These are phyloP conservation scores for Lasaia peninsularis DNA, from an alignment of 1,140 invertebrate species.

Conservation along the genomic window DNA sequence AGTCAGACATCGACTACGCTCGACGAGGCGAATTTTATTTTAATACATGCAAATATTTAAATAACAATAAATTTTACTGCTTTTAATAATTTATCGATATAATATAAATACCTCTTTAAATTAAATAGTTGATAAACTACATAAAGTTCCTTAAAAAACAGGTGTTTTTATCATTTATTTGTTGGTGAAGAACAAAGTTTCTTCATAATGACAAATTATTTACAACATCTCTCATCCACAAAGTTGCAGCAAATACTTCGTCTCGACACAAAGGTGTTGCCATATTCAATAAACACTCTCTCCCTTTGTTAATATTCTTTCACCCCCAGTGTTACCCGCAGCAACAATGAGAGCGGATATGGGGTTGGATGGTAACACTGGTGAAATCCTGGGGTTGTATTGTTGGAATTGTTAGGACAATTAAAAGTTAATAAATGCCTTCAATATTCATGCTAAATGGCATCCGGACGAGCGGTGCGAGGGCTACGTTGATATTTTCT, in stretches of 20 bases:
- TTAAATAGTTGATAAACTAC: too few relatives aligned
- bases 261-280: constrained; percentile 24
- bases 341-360: constrained; percentile 24
- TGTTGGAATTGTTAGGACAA: constrained; percentile 26
- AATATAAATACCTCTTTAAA: too few relatives aligned
- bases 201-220: too few relatives aligned
- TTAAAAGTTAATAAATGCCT: constrained; percentile 22
- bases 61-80: too few relatives aligned
- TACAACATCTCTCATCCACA: too few relatives aligned
- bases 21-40: too few relatives aligned
- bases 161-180: too few relatives aligned
- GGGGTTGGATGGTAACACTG: neutral
- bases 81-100: too few relatives aligned
- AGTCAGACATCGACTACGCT: too few relatives aligned
- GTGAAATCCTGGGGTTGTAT: constrained; percentile 22
- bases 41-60: too few relatives aligned
- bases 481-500: constrained; percentile 10
- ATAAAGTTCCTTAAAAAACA: too few relatives aligned
- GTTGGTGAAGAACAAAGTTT: too few relatives aligned
- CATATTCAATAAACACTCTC: constrained; percentile 30
- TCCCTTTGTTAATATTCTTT: constrained; percentile 29
- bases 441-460: constrained; percentile 15
- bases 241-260: neutral
- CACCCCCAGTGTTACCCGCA: constrained; percentile 18
- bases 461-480: constrained; percentile 12